Evolutionary conservation across 2,113 vertebrate genomes (phyloP).

Genomic region (Salvelinus namaycush): DNA sequence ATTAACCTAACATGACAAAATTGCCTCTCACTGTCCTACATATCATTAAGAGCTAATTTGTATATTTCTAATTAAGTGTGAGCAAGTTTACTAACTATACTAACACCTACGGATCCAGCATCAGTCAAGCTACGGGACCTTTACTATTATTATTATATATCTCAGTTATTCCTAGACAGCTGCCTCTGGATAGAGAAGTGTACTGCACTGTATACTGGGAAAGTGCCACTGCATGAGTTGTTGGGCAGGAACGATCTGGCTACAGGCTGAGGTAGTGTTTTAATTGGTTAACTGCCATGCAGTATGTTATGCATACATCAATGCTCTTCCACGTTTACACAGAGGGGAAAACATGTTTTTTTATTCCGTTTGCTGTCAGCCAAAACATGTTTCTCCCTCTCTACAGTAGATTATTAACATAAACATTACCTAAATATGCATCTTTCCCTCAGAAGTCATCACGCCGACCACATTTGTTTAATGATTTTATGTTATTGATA

Average conservation of each 20-base stretch:
- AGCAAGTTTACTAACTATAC: not conserved
- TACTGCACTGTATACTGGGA: not conserved
- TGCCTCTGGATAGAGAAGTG: not conserved
- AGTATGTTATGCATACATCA: not conserved
- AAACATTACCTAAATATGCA: too few relatives aligned
- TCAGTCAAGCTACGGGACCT: not conserved
- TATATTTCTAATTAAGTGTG: conserved; percentile 14
- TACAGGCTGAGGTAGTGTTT: not conserved
- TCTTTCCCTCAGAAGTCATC: too few relatives aligned
- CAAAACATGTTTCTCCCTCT: too few relatives aligned
- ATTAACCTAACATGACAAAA: too few relatives aligned
- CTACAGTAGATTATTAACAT: too few relatives aligned
- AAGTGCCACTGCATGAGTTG: not conserved
- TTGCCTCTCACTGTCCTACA: not conserved
- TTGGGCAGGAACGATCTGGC: not conserved
- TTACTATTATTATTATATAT: too few relatives aligned
- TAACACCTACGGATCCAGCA: not conserved
- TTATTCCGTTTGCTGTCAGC: too few relatives aligned
- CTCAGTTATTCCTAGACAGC: not conserved
- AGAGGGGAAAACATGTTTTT: too few relatives aligned
- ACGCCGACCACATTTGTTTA: too few relatives aligned
- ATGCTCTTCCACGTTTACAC: not conserved
- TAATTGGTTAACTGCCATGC: too few relatives aligned
- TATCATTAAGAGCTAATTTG: conserved; percentile 22
- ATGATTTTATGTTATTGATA: too few relatives aligned